Base-by-base conservation (phyloP, 2,113 vertebrate species). In the Anhinga anhinga region DNA sequence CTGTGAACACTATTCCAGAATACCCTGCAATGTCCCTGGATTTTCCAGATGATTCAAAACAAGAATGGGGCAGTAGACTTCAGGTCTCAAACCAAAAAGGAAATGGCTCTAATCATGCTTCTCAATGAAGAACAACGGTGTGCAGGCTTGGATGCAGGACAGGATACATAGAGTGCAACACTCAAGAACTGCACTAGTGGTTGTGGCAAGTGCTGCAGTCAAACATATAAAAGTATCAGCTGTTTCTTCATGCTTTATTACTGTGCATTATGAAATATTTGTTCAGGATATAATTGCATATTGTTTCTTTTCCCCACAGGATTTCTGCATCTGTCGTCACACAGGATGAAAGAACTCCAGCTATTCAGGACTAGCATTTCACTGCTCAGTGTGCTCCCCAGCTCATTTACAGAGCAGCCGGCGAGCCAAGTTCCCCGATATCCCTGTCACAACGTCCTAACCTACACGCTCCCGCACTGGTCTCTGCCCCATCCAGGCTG, bases 381-480 rank as follows among this genome's bases (percentile, higher is more conserved):
- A 27, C 40, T 6, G 45, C 79, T 59, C 87, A 21, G 26, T 0
- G 20, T 8, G 59, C 52, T 73, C 45, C 65, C 14, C 13, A 9
- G 52, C 71, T 59, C 36, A 7, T 19, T 65, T 25, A 29, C 15
- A 29, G 85, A 62, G 29, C n/a, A 29, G 71, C 40, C 15, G 2
- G 49, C 3, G 1, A 56, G 62, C 72, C 29, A 15, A 49, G 52
- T 9, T 87, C 73, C 63, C 38, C 1, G 2, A 23, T 2, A 36
- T 1, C 17, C 74, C 47, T 7, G 23, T 40, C 56, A 27, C 56
- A 3, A 11, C 2, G 0, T 12, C 71, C 71, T 10, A 40, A 40
- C 53, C 34, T n/a, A 9, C 1, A 13, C 6, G 2, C 21, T 59
- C 29, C 47, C 4, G 4, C 22, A 1, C 44, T 5, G 32, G 36